These are phyloP conservation scores for Heloderma charlesbogerti DNA, from an alignment of 2,113 vertebrate species.

Conservation along the genomic window DNA sequence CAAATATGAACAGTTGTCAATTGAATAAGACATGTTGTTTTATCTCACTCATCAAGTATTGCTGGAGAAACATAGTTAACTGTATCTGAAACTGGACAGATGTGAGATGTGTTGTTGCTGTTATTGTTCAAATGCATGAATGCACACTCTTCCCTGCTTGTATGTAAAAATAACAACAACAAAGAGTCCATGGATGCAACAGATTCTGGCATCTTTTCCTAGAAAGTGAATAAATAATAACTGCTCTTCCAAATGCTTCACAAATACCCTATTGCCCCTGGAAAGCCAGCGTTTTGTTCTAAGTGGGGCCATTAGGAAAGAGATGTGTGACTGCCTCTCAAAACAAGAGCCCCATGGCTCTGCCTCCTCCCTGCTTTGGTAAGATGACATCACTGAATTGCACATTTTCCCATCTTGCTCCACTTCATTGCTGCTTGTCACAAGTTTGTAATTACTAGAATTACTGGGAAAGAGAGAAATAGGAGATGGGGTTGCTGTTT, in stretches of 20 bases:
- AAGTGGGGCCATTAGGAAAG: constrained; percentile 14
- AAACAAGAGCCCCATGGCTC: not conserved
- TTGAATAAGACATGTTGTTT: constrained; percentile 31
- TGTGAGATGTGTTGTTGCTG: not conserved
- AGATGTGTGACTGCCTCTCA: not conserved
- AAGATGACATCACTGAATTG: not conserved
- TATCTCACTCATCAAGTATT: not conserved
- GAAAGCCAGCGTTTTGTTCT: not conserved
- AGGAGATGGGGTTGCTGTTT: not conserved
- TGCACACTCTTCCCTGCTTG: not conserved
- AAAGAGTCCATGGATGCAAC: not conserved
- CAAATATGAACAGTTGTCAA: constrained; percentile 47
- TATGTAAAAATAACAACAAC: constrained; percentile 3
- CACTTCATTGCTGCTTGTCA: not conserved
- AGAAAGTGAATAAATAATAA: not conserved
- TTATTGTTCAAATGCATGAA: not conserved
- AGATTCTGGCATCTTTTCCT: not conserved
- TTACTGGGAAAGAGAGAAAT: not conserved
- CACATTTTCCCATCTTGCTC: not conserved
- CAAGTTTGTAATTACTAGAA: not conserved
- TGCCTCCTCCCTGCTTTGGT: not conserved
- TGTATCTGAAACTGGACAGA: not conserved
- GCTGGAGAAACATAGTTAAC: not conserved
- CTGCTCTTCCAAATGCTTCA: not conserved
- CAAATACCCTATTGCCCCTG: not conserved